Evolutionary conservation across 2,888 invertebrate species (phyloP).

Genomic region (Tiliacea aurago): DNA sequence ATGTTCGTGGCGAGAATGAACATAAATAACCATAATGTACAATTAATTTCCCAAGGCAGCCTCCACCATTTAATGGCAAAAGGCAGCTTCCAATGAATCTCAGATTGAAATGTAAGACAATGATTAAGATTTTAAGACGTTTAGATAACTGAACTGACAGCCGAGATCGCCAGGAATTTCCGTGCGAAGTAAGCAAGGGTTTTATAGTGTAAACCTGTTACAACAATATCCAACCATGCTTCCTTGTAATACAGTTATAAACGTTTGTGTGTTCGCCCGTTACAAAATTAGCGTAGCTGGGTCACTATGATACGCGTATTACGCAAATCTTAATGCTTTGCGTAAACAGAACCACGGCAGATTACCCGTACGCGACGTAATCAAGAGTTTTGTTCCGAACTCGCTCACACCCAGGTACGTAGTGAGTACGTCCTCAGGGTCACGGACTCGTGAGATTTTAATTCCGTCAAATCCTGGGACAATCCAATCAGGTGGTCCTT

Average conservation of each 20-base stretch:
- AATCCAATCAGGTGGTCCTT: conserved; percentile 66
- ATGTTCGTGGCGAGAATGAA: not conserved
- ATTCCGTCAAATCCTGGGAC: conserved; percentile 63
- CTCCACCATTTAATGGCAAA: conserved; percentile 9
- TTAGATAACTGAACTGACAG: conserved; percentile 26
- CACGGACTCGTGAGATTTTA: conserved; percentile 51
- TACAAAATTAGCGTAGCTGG: conserved; percentile 23
- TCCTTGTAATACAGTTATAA: conserved; percentile 33
- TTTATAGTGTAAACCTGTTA: conserved; percentile 13
- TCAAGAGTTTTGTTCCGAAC: conserved; percentile 38
- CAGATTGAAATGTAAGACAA: conserved; percentile 27
- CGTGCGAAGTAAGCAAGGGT: not conserved
- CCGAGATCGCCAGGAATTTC: conserved; percentile 16
- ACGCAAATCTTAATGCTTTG: conserved; percentile 51
- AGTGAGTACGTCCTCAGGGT: conserved; percentile 4
- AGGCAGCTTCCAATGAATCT: conserved; percentile 13
- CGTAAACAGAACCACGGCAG: conserved; percentile 48
- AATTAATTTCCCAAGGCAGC: not conserved
- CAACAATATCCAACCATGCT: conserved; percentile 23
- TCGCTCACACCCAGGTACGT: not conserved
- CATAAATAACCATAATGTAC: conserved; percentile 8
- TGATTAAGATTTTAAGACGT: conserved; percentile 42
- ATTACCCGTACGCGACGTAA: conserved; percentile 54
- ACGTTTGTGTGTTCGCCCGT: conserved; percentile 19
- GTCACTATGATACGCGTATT: conserved; percentile 41